Evolutionary conservation across 2,797 vertebrate genomes (phyloP).

Genomic region (Pelodytes ibericus): DNA sequence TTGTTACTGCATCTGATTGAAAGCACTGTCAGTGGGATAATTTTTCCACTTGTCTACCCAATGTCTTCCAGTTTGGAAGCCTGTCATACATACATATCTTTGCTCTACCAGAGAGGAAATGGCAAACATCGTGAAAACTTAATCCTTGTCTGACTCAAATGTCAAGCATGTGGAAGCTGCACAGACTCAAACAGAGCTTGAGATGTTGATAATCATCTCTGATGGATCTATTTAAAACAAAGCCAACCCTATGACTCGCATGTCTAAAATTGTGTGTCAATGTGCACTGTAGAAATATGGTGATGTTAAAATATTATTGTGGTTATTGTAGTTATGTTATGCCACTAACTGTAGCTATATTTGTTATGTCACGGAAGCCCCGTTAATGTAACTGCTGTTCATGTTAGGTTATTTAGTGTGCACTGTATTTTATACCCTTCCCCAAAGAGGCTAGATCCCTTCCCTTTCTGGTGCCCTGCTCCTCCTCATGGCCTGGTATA

Average conservation of each 20-base stretch:
- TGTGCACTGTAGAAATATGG: too few relatives aligned
- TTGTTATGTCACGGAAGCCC: too few relatives aligned
- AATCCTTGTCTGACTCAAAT: slow-evolving; percentile 42
- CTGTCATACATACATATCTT: slow-evolving; percentile 33
- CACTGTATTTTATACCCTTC: too few relatives aligned
- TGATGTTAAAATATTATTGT: too few relatives aligned
- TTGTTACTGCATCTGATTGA: neutral
- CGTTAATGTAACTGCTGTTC: too few relatives aligned
- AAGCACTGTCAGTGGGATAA: slow-evolving; percentile 5
- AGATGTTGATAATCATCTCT: slow-evolving; percentile 38
- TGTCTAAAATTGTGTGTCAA: too few relatives aligned
- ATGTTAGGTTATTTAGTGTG: too few relatives aligned
- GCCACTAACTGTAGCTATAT: too few relatives aligned
- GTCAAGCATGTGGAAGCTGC: slow-evolving; percentile 37
- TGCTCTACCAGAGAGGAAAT: slow-evolving; percentile 22
- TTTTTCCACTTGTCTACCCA: slow-evolving; percentile 39
- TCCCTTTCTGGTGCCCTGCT: too few relatives aligned
- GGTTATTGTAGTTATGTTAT: too few relatives aligned
- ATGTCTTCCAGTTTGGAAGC: slow-evolving; percentile 22
- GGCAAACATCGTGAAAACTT: slow-evolving; percentile 14
- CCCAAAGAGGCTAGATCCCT: too few relatives aligned
- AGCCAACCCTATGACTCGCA: slow-evolving; percentile 23
- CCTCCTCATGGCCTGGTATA: too few relatives aligned
- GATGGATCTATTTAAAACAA: slow-evolving; percentile 21
- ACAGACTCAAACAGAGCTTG: slow-evolving; percentile 13